Percentiles rank a stretch among this genome's conserved stretches.
Evolutionary conservation across 2,113 vertebrate species (phyloP).

Genomic region (Erinaceus europaeus): DNA sequence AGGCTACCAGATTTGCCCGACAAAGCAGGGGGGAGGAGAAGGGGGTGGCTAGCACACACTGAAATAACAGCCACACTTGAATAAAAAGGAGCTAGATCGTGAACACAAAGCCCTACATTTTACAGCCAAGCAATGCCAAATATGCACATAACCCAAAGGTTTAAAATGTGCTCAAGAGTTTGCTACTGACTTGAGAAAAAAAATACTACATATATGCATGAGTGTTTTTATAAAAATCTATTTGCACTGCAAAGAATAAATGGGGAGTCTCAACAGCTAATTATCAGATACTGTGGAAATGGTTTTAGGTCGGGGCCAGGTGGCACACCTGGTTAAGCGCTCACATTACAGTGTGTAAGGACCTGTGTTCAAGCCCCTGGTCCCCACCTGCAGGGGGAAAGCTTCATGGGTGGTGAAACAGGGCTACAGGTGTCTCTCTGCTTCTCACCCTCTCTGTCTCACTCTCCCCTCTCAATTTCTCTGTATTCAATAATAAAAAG

Average conservation of each 20-base stretch:
- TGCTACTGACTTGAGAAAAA: neutral
- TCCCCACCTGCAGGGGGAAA: neutral
- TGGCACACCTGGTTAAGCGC: too few relatives aligned
- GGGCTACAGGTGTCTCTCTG: too few relatives aligned
- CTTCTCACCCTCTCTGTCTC: too few relatives aligned
- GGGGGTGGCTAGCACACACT: neutral
- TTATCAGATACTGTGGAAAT: neutral
- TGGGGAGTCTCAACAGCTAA: neutral
- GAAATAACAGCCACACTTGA: neutral
- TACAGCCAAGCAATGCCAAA: neutral
- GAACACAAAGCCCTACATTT: neutral
- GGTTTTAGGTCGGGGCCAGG: neutral
- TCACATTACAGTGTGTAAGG: too few relatives aligned
- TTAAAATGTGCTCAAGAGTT: neutral
- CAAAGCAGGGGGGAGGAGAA: neutral
- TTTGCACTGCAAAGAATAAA: constrained; percentile 2
- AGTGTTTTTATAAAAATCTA: neutral
- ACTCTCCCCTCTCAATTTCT: too few relatives aligned
- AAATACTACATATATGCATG: too few relatives aligned
- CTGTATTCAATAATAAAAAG: too few relatives aligned
- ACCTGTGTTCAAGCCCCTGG: too few relatives aligned
- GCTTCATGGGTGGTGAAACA: too few relatives aligned
- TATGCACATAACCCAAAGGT: neutral
- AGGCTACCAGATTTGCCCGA: neutral
- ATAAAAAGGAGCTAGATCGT: neutral